A percentile compares a stretch with the other conserved stretches of the same genome.
Conservation (phyloP, 2,888 invertebrate genomes). For the Podotricha telesiphe region DNA sequence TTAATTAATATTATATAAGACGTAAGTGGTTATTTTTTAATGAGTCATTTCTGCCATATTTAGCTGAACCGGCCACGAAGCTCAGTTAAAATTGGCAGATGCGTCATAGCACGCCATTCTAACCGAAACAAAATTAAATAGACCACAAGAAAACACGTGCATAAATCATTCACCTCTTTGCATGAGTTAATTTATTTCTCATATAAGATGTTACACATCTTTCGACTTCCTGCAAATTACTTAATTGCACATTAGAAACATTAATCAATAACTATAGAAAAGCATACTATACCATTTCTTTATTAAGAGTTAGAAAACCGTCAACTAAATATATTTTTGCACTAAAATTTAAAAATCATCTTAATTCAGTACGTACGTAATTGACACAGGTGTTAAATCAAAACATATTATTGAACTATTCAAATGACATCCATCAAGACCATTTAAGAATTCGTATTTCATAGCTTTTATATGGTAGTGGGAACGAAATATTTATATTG, state of each 20-base stretch:
- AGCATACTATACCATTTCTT: conserved; percentile 9
- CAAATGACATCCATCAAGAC: not conserved
- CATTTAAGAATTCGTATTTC: not conserved
- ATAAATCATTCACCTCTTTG: conserved; percentile 43
- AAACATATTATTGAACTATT: not conserved
- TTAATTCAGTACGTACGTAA: not conserved
- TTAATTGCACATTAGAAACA: conserved; percentile 5
- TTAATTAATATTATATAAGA: not conserved
- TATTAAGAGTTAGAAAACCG: not conserved
- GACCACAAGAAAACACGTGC: conserved; percentile 25
- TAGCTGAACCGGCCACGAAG: conserved; percentile 58
- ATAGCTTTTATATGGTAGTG: not conserved
- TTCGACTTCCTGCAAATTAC: conserved; percentile 7
- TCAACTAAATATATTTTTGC: conserved; percentile 4
- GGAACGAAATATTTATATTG: not conserved
- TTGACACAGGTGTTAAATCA: not conserved
- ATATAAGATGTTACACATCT: conserved; percentile 20
- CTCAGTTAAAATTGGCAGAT: conserved; percentile 62
- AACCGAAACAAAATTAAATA: conserved; percentile 45
- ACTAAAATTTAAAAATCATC: not conserved
- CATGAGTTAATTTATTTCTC: conserved; percentile 31
- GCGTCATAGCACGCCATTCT: conserved; percentile 67
- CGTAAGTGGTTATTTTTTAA: not conserved
- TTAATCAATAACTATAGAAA: not conserved
- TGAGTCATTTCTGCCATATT: conserved; percentile 68